Conservation (phyloP, 2,113 vertebrate genomes). For the Peromyscus maniculatus region DNA sequence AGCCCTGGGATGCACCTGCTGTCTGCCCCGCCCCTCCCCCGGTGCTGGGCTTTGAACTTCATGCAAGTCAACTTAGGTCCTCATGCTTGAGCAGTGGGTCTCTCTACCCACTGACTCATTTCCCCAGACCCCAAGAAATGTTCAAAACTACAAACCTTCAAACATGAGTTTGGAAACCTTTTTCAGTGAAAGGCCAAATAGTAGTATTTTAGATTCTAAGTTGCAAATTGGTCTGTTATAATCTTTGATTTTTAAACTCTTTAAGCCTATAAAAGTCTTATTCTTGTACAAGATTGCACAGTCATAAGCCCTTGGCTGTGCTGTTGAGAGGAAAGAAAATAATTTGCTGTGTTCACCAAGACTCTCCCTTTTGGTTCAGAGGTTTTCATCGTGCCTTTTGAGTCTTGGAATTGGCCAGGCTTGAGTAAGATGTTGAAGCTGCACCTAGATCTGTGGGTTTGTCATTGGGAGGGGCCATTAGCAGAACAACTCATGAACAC, state of each 20-base stretch:
- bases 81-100: neutral
- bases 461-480: neutral
- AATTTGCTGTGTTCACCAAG: neutral
- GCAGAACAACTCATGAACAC: neutral
- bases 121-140: neutral
- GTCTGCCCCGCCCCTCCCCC: no score
- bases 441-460: no score
- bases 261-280: conserved; percentile 26
- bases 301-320: neutral
- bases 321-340: neutral
- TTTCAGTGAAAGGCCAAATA: conserved; percentile 22
- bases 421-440: neutral
- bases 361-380: neutral
- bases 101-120: neutral
- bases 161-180: neutral
- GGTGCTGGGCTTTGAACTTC: neutral
- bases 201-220: conserved; percentile 15
- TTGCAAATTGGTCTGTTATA: neutral
- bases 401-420: neutral
- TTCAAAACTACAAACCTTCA: neutral
- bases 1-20: neutral
- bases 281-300: neutral
- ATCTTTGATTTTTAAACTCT: conserved; percentile 12
- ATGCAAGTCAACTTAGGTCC: neutral
- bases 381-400: neutral